Base-by-base conservation (phyloP, 2,888 invertebrate species). In the Caenorhabditis sulstoni region DNA sequence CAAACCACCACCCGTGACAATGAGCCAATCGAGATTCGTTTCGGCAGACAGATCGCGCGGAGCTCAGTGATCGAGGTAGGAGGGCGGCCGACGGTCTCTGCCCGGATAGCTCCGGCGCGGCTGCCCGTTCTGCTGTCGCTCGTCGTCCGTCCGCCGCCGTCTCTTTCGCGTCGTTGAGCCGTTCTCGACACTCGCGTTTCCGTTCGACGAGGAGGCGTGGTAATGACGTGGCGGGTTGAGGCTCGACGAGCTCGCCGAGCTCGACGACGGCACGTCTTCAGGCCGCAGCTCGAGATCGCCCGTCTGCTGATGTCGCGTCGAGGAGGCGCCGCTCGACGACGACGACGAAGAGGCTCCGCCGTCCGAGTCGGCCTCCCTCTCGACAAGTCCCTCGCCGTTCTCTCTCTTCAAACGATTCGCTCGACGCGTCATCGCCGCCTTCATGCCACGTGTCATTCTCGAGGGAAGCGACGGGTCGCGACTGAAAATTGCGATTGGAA, bases 401-500 rank as follows among this genome's bases (percentile, higher is more conserved):
- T 29, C 29, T n/a, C 29, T 52, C 29, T 29, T 23, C 23, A 52
- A 9, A 1, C 1, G 52, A n/a, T 52, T 52, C 11, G 52, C 52
- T 12, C 29, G 23, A 12, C 52, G 29, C 12, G 52, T 29, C 3
- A 29, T 29, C 14, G 52, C 52, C 5, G 52, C 52, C n/a, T 52
- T 52, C 29, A 23, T 23, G 3, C 29, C 52, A 52, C 52, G 52
- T 29, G 23, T 52, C n/a, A 29, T 23, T 29, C 29, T 52, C 18
- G 8, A 12, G 4, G 52, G 29, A 29, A 52, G 23, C 29, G 52
- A 52, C 23, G 41, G 59, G 35, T 47, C 59, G 22, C 59, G 59
- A 16, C 59, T 61, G 59, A 29, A 64, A 64, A 37, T 39, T 35
- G 7, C 0, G 16, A 39, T 12, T 12, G 9, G 18, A 35, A 35